Evolutionary conservation across 2,113 vertebrate genomes (phyloP), one percentile per base, ranked within the genome.

Genomic region (Manacus vitellinus): DNA sequence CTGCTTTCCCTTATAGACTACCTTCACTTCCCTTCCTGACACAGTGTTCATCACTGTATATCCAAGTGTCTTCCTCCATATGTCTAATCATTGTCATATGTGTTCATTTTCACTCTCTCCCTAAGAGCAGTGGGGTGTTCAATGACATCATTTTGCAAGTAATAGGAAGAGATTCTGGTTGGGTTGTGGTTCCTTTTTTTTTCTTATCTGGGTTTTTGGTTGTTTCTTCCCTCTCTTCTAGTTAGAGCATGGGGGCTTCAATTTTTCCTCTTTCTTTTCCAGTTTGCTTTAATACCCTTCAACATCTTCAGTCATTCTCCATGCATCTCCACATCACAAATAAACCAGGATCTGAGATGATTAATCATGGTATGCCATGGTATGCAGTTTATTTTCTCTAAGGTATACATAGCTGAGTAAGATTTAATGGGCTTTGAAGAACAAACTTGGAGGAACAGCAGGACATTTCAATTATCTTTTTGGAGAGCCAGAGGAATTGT

Each of bases 351-450:
- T 79, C 51, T 3, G 21, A 94, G 73, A 46, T 66, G 80, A 94
- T 96, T 95, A 81, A 86, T 92, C 56, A 12, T 85, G 66, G 70
- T 66, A 27, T 20, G 81, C 39, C 39, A 41, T 41, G 39, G 39
- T 41, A 41, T 41, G 56, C 20, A 59, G 86, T 89, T 94, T 95
- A 91, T 85, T 94, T 92, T 94, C 92, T 94, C 43, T 35, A 37
- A 95, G 90, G 79, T 84, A 63, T 61, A 74, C 71, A 66, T 35
- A 87, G 77, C 89, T 78, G 62, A 62, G 47, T 37, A 92, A 79
- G 76, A 81, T 95, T 93, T 92, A 92, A 86, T 68, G 76, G 59
- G 56, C 68, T 91, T 96, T 76, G 71, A 67, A 86, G 72, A 70
- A 67, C 63, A 43, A 44, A 74, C 39, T 71, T 68, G n/a, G 92